A percentile compares a stretch with the other conserved stretches of the same genome.
Evolutionary conservation across 2,888 invertebrate genomes (phyloP).

Genomic region (Trileptium ribeirensis): DNA sequence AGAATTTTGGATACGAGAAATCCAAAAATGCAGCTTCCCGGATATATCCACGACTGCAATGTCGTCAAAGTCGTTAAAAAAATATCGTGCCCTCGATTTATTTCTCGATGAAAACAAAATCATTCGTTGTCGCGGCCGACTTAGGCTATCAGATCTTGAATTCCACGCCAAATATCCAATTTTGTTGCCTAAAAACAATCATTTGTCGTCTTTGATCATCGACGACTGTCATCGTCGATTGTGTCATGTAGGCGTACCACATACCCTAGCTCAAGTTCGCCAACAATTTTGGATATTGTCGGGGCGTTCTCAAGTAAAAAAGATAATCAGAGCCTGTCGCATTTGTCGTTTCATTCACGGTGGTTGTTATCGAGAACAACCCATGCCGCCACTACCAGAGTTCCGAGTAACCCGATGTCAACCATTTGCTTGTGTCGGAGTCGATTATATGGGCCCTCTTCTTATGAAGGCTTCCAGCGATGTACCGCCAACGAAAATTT

Average conservation of each 20-base stretch:
- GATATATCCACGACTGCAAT: background rate
- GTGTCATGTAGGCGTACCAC: background rate
- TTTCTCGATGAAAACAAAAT: background rate
- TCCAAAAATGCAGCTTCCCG: no score
- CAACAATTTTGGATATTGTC: background rate
- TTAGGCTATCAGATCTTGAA: background rate
- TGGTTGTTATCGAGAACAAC: background rate
- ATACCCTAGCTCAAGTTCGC: background rate
- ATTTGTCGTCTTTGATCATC: background rate
- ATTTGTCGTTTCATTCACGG: background rate
- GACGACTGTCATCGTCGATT: background rate
- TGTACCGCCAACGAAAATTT: background rate
- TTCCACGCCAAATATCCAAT: background rate
- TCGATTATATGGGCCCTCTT: constrained; percentile 15
- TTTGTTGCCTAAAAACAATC: background rate
- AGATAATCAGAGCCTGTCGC: background rate
- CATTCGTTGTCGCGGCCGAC: background rate
- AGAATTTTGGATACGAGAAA: no score
- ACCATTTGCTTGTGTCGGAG: background rate
- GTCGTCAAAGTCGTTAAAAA: background rate
- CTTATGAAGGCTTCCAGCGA: background rate
- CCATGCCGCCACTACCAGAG: background rate
- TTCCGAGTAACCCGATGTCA: background rate
- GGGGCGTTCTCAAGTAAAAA: background rate
- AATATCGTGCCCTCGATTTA: background rate